These are phyloP conservation scores for Aethina tumida DNA, from an alignment of 1,140 invertebrate species.

Conservation along the genomic window DNA sequence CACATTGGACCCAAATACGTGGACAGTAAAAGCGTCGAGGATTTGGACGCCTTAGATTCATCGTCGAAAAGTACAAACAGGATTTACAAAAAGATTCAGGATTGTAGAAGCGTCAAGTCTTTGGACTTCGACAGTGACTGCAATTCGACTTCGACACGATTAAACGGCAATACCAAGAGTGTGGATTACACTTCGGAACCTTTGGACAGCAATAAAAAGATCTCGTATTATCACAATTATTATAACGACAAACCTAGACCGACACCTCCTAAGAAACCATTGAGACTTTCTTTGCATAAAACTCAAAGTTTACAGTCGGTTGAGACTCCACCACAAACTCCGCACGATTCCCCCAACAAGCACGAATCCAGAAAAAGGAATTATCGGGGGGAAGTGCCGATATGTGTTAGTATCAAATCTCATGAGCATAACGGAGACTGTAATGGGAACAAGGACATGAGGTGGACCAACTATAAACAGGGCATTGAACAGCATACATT, in stretches of 20 bases:
- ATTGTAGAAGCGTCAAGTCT: constrained; percentile 52
- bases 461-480: constrained; percentile 19
- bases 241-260: constrained; percentile 42
- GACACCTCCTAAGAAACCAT: constrained; percentile 72
- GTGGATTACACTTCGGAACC: constrained; percentile 49
- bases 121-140: constrained; percentile 56
- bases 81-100: constrained; percentile 32
- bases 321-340: constrained; percentile 37
- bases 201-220: constrained; percentile 40
- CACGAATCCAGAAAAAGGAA: constrained; percentile 40
- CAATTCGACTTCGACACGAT: constrained; percentile 36
- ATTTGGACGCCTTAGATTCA: constrained; percentile 20
- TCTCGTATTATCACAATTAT: constrained; percentile 27
- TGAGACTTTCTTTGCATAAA: constrained; percentile 69
- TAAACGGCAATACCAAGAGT: constrained; percentile 26
- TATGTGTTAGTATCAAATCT: constrained; percentile 4
- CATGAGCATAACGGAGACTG: constrained; percentile 12
- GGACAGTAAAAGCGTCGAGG: constrained; percentile 27
- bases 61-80: constrained; percentile 16
- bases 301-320: constrained; percentile 72
- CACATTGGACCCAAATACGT: constrained; percentile 29
- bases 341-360: constrained; percentile 26
- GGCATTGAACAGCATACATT: constrained; percentile 18
- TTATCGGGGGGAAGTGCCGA: constrained; percentile 44
- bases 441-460: constrained; percentile 14